Conservation (phyloP, 2,888 invertebrate species). For the Flexamia atlantica region DNA sequence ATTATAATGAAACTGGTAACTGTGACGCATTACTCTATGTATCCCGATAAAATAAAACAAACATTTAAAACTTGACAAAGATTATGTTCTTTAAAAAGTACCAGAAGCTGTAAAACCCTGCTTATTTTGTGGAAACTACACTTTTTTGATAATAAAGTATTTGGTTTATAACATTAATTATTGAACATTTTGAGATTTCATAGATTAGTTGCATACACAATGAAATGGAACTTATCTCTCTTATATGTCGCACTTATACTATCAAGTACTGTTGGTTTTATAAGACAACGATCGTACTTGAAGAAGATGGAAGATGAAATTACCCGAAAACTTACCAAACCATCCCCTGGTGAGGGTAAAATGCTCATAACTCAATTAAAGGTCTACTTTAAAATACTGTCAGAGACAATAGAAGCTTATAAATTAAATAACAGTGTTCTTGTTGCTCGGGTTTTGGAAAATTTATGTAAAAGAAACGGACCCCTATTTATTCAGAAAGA, state of each 20-base stretch:
- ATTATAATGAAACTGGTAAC: no score
- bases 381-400: conserved; percentile 15
- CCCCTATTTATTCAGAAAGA: conserved; percentile 7
- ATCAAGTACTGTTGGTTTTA: neutral
- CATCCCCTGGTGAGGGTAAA: conserved; percentile 4
- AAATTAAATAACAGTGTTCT: neutral
- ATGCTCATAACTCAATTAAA: neutral
- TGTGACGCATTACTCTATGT: no score
- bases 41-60: no score
- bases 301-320: conserved; percentile 13
- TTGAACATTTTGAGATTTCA: no score
- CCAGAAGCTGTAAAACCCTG: no score
- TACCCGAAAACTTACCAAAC: neutral
- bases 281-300: conserved; percentile 7
- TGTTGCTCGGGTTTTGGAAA: neutral
- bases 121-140: no score
- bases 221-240: neutral
- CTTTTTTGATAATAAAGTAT: no score
- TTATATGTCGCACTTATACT: neutral
- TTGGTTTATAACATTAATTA: no score
- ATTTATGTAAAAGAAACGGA: conserved; percentile 6
- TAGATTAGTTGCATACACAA: neutral
- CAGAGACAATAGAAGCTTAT: neutral
- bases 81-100: no score
- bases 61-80: no score